A percentile compares a stretch with the other conserved stretches of the same genome.
Evolutionary conservation across 2,113 vertebrate genomes (phyloP).

Genomic region (Chelonoidis abingdonii): DNA sequence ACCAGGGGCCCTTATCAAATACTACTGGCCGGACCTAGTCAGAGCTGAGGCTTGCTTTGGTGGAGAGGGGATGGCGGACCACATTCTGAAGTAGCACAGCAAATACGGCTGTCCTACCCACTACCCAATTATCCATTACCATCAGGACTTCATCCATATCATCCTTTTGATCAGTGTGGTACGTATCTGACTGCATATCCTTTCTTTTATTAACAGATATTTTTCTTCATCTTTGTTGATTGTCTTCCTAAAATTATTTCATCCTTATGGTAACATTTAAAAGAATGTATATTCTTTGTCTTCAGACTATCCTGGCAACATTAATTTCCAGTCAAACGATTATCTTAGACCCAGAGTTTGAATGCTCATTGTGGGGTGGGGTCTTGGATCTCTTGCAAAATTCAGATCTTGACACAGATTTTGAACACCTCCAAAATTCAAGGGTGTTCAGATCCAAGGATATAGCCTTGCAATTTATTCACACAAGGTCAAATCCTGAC

Average conservation of each 20-base stretch:
- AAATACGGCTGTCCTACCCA: not conserved
- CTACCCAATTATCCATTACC: not conserved
- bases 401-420: not conserved
- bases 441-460: not conserved
- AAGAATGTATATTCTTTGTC: not conserved
- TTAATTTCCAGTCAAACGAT: not conserved
- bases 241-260: not conserved
- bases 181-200: not conserved
- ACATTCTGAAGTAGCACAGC: not conserved
- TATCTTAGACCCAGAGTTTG: not conserved
- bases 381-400: not conserved
- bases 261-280: not conserved
- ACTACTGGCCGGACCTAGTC: not conserved
- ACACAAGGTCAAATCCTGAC: not conserved
- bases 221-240: not conserved
- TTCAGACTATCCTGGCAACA: not conserved
- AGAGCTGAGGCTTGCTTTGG: not conserved
- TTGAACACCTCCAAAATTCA: not conserved
- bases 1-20: not conserved
- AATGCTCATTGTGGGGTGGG: not conserved
- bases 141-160: not conserved
- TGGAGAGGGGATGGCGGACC: not conserved
- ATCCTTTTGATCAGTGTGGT: not conserved
- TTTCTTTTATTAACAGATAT: not conserved
- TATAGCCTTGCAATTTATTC: not conserved